Base-by-base conservation (phyloP, 1,140 invertebrate species). In the Uloborus diversus region DNA sequence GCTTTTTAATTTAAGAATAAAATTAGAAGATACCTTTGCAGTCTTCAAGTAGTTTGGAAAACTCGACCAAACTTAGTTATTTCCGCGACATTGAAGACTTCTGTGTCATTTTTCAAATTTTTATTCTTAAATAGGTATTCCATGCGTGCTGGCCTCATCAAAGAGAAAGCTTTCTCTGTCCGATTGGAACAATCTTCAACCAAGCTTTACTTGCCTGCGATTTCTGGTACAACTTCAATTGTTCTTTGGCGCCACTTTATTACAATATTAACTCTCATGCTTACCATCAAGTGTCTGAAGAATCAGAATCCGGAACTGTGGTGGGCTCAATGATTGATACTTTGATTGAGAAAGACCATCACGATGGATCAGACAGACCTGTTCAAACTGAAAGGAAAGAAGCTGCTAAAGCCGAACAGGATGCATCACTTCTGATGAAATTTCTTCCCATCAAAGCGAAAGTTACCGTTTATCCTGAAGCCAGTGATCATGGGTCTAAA, bases 181-280 rank as follows among this genome's bases (percentile, higher is more conserved):
- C 93, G 20, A 93, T 94, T 84, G 93, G 93, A 17, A 96, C 94
- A 0, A 91, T 94, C 59, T 96, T 95, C 87, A 94, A 94, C 87
- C 92, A 93, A 86, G 82, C 82, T 17, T 79, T 83, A 20, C 68
- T 83, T 0, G 37, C 64, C 7, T 83, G 82, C 42, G 82, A 83
- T 51, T 76, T 79, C 35, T 83, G 83, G 69, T 64, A 81, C 28
- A 53, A 66, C 3, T 78, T 78, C n/a, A 64, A 81, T 17, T 83
- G 82, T 20, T 61, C 57, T 13, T 13, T 61, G 57, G 11, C 57
- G 7, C 57, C 23, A 30, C 25, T 13, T 1, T 32, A 14, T 13
- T 61, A 28, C 57, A 30, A 61, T 0, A 13, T 61, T 13, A 27
- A 61, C 4, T 5, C 57, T 17, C n/a, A n/a, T n/a, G n/a, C n/a